phyloP scores from a whole-genome alignment of 1,140 invertebrate species.

The Carcinoscorpius rotundicauda region DNA sequence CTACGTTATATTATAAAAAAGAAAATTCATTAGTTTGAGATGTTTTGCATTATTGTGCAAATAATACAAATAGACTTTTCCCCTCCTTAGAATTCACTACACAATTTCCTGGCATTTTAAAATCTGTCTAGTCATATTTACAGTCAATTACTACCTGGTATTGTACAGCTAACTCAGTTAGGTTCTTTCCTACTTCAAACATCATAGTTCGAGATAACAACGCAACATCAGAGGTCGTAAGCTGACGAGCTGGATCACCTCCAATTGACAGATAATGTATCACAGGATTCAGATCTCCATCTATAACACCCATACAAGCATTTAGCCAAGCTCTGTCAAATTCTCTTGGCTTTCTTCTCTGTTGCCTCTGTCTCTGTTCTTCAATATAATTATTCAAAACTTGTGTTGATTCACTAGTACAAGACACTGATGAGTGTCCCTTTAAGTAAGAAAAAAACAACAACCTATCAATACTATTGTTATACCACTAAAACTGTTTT shows the following conservation, averaged over 20 bases:
- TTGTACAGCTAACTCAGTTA: conserved; percentile 87
- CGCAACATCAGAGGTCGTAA: conserved; percentile 72
- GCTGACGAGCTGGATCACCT: conserved; percentile 74
- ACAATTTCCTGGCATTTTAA: no score
- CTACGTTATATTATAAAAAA: no score
- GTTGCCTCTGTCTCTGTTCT: conserved; percentile 47
- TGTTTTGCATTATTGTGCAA: no score
- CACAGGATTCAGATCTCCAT: conserved; percentile 71
- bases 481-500: background rate
- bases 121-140: no score
- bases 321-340: conserved; percentile 86
- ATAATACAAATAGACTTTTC: no score
- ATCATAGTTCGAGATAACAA: conserved; percentile 78
- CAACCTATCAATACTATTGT: background rate
- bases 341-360: conserved; percentile 47
- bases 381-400: conserved; percentile 46
- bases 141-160: conserved; percentile 32
- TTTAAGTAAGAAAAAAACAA: conserved; percentile 5
- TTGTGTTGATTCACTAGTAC: conserved; percentile 23
- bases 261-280: conserved; percentile 75
- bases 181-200: conserved; percentile 83
- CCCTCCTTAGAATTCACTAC: no score
- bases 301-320: conserved; percentile 77
- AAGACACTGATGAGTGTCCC: conserved; percentile 28
- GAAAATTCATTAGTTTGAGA: no score